Conservation (phyloP, 2,113 vertebrate genomes). For the Psittacus erithacus region DNA sequence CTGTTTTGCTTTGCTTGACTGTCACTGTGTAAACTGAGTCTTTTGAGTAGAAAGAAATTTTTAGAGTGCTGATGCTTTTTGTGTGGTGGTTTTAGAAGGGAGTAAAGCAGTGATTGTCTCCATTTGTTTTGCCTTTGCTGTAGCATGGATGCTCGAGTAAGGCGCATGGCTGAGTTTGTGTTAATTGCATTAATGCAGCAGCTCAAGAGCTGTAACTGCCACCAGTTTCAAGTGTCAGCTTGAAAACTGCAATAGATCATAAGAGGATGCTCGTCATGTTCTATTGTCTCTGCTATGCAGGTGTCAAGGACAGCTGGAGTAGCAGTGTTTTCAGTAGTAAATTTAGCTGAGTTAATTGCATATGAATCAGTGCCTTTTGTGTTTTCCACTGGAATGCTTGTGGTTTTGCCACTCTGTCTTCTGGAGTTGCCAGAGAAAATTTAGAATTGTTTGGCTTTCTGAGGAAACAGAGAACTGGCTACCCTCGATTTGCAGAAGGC, state of each 20-base stretch:
- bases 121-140: neutral
- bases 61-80: neutral
- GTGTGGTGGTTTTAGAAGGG: neutral
- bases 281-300: slow-evolving; percentile 41
- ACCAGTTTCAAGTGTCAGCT: neutral
- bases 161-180: neutral
- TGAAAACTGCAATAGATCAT: neutral
- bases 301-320: slow-evolving; percentile 62
- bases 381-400: neutral
- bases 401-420: neutral
- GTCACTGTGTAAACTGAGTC: neutral
- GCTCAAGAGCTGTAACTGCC: neutral
- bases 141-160: neutral
- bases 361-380: slow-evolving; percentile 51
- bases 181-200: slow-evolving; percentile 2
- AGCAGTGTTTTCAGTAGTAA: slow-evolving; percentile 23
- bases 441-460: neutral
- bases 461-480: neutral
- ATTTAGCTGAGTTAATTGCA: slow-evolving; percentile 56
- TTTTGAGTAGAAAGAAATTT: neutral
- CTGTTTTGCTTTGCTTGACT: neutral
- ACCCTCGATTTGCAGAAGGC: neutral
- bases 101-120: neutral
- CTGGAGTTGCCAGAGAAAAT: neutral
- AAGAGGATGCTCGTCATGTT: slow-evolving; percentile 50